Evolutionary conservation across 2,113 vertebrate species (phyloP), one percentile per base, ranked within the genome.

Genomic region (Amia ocellicauda): DNA sequence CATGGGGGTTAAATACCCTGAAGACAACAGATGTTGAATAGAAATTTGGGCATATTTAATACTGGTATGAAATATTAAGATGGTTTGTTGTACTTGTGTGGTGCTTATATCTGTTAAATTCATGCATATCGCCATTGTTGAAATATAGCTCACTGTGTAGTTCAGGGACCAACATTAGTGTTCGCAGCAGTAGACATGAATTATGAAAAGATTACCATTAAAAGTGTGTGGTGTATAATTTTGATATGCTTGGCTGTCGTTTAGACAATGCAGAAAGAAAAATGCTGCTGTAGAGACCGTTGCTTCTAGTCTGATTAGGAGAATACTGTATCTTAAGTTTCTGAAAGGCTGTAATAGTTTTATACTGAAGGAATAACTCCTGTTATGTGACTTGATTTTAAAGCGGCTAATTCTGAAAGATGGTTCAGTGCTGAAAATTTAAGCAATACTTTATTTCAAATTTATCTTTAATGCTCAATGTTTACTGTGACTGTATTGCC

Each of bases 1-100:
- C 92, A 85, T 87, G 86, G 89, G 94, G 90, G 81, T 17, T 77
- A 80, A 79, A 4, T 70, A 82, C 85, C 88, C 90, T 86, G 83
- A 90, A 91, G 90, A 91, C 87, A 86, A 83, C 93, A 95, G 94
- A 94, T 96, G 93, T 92, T 91, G 90, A 89, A 92, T 91, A 93
- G 91, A 91, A 90, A 92, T 90, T 90, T 83, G 84, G 87, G 91
- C 93, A 94, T 94, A 91, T 96, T 96, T 96, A 91, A 93, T 89
- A 83, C 68, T 70, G 82, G 81, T 88, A 93, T 96, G 91, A 98
- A 96, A 96, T 96, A 97, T 96, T 96, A 93, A 96, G 90, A 67
- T 89, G 86, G 87, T 92, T 92, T 92, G 92, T 89, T 87, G 76
- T 78, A 84, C 86, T 87, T 84, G 83, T 87, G 88, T 82, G 83